Conservation (phyloP, 2,888 invertebrate genomes). For the Platerodrilus igneus region DNA sequence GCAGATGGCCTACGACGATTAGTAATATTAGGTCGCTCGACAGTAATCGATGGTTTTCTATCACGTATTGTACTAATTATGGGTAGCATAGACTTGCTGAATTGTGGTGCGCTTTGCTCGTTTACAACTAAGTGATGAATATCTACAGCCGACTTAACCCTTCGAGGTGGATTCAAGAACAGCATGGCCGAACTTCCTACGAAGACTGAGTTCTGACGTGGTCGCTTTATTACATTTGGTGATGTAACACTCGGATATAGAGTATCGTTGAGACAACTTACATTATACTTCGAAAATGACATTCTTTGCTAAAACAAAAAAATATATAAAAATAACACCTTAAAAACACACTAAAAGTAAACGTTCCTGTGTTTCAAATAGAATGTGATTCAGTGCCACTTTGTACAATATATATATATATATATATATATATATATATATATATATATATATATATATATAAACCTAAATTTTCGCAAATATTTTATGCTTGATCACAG, state of each 20-base stretch:
- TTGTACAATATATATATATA: no score
- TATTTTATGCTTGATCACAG: no score
- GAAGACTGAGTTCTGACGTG: slow-evolving; percentile 81
- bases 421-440: no score
- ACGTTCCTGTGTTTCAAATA: no score
- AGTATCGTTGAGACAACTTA: slow-evolving; percentile 57
- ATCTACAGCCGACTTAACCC: slow-evolving; percentile 80
- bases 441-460: no score
- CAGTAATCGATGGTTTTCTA: slow-evolving; percentile 35
- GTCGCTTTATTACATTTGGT: slow-evolving; percentile 48
- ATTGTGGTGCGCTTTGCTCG: slow-evolving; percentile 27
- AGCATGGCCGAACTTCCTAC: slow-evolving; percentile 65
- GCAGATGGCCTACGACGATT: slow-evolving; percentile 39
- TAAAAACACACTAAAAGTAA: no score
- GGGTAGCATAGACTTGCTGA: slow-evolving; percentile 41
- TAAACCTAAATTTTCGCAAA: no score
- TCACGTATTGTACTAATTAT: slow-evolving; percentile 36
- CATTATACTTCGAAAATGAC: slow-evolving; percentile 64
- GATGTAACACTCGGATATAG: slow-evolving; percentile 45
- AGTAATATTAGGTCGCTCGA: slow-evolving; percentile 32
- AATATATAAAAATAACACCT: no score
- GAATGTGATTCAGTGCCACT: no score
- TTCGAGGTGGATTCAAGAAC: slow-evolving; percentile 66
- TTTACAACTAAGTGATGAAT: slow-evolving; percentile 66
- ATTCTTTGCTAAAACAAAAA: slow-evolving; percentile 59